Base-by-base conservation (phyloP, 1,140 invertebrate species). In the Drosophila oshimai region DNA sequence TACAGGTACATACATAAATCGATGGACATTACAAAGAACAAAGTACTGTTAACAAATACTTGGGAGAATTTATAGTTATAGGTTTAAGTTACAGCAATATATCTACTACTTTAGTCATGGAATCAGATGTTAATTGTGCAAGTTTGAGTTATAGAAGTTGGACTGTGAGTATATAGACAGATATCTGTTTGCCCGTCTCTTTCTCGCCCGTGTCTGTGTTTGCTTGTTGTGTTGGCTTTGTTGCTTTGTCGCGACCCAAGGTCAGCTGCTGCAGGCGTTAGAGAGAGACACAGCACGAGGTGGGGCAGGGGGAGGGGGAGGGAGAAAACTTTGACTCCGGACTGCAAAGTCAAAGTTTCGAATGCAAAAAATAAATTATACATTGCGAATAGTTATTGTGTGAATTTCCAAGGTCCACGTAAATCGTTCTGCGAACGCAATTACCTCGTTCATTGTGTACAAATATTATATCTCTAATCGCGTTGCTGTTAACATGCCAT, bases 321-420 rank as follows among this genome's bases (percentile, higher is more conserved):
- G 17, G 10, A 24, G 10, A 0, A 10, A 47, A 20, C 33, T 47
- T 64, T 29, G 46, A 55, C 54, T 39, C 33, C 42, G 53, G 51
- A 69, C 33, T 70, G 65, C 77, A 72, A 70, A 69, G 74, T 79
- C 53, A 55, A 70, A 74, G 74, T 70, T 74, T 51, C 67, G 53
- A 78, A 84, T 84, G 74, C 79, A 84, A 67, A 34, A 36, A 49
- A 31, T 61, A 54, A 65, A 65, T 54, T 61, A 47, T 61, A 46
- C 67, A 72, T 51, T 44, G 53, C 29, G 58, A 45, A 61, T 72
- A 34, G 58, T 62, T 36, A 60, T 62, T 62, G 58, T 62, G 53
- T 34, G 50, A 10, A 36, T 60, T 62, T 34, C 58, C 58, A 62
- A 62, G 58, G 65, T 60, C 41, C 41, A 41, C 15, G 31, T 39